Conservation (phyloP, 1,140 invertebrate genomes). For the Papilio polytes region DNA sequence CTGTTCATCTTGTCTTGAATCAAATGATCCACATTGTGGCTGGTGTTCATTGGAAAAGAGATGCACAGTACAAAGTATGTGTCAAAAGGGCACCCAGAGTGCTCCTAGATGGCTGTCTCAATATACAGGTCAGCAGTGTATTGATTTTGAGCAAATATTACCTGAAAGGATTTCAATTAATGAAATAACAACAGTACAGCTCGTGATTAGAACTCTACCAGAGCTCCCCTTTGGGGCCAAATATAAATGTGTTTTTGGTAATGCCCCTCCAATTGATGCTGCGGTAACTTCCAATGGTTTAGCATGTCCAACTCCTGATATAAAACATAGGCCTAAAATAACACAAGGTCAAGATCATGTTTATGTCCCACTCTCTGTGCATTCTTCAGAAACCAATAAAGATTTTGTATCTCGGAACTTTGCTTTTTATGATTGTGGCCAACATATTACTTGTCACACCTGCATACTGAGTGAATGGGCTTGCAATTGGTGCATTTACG, state of each 20-base stretch:
- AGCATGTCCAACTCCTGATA: conserved; percentile 92
- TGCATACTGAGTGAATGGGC: conserved; percentile 96
- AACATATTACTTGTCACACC: conserved; percentile 93
- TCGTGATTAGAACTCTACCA: conserved; percentile 95
- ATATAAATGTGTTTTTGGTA: conserved; percentile 97
- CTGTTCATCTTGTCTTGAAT: conserved; percentile 95
- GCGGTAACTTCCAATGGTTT: conserved; percentile 91
- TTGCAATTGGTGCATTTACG: conserved; percentile 98
- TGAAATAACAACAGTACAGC: conserved; percentile 92
- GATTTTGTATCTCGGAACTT: conserved; percentile 97
- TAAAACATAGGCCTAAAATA: conserved; percentile 91
- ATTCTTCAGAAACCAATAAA: conserved; percentile 96
- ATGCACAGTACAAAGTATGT: conserved; percentile 94
- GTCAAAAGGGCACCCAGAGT: conserved; percentile 94
- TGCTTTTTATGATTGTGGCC: conserved; percentile 96
- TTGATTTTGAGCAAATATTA: conserved; percentile 96
- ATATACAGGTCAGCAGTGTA: conserved; percentile 96
- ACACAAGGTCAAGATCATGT: conserved; percentile 93
- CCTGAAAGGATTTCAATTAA: conserved; percentile 95
- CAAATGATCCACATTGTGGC: conserved; percentile 98
- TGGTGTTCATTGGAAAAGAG: conserved; percentile 99
- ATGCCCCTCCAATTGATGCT: conserved; percentile 93
- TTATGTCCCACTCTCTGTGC: conserved; percentile 95
- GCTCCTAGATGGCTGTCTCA: conserved; percentile 96
- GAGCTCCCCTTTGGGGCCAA: conserved; percentile 94